phyloP scores from a whole-genome alignment of 2,888 invertebrate genomes.

The Ochropleura leucogaster region DNA sequence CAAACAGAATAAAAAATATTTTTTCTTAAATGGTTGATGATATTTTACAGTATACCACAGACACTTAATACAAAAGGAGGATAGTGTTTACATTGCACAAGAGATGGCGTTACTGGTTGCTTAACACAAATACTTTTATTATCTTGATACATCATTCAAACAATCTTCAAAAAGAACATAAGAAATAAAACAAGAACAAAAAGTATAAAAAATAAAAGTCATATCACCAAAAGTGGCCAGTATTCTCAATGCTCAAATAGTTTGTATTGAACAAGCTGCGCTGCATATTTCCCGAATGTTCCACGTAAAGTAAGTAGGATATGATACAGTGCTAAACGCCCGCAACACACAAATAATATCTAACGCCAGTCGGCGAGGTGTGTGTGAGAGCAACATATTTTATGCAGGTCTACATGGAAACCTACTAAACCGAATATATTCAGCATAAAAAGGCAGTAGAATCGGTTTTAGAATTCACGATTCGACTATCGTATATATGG shows the following conservation, averaged over 20 bases:
- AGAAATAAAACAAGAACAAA: not conserved
- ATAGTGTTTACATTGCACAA: too few species aligned
- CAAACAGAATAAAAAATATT: too few species aligned
- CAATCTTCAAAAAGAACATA: not conserved
- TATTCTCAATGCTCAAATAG: not conserved
- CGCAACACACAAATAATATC: slow-evolving; percentile 76
- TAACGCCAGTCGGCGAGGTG: slow-evolving; percentile 63
- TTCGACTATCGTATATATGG: slow-evolving; percentile 45
- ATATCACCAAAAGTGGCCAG: not conserved
- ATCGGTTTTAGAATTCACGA: slow-evolving; percentile 69
- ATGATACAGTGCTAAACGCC: slow-evolving; percentile 51
- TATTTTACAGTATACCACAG: too few species aligned
- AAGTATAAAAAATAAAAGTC: not conserved
- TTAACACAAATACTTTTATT: too few species aligned
- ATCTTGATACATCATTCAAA: too few species aligned
- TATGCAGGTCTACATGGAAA: slow-evolving; percentile 84
- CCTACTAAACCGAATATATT: slow-evolving; percentile 85
- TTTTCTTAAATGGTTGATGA: too few species aligned
- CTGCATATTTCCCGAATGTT: slow-evolving; percentile 7
- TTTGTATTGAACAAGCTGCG: not conserved
- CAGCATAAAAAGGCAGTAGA: slow-evolving; percentile 75
- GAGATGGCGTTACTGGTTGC: too few species aligned
- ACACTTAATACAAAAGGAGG: too few species aligned
- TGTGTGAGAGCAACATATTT: slow-evolving; percentile 79
- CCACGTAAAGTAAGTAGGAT: slow-evolving; percentile 2